Conservation (phyloP, 2,888 invertebrate genomes). For the Thysanoteuthis rhombus region DNA sequence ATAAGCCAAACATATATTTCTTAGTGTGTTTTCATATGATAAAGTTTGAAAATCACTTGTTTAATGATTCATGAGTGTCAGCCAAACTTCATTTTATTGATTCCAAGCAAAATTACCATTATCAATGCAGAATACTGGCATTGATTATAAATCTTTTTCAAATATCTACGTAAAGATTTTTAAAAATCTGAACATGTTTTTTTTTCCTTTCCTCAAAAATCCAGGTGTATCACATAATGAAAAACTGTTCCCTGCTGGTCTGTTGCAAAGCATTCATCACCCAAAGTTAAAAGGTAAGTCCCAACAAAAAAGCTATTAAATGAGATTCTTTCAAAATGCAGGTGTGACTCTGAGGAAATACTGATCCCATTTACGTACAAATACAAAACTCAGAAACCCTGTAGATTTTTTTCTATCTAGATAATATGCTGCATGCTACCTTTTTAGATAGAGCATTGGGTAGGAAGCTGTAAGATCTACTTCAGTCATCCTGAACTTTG, state of each 20-base stretch:
- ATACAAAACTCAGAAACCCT: background rate
- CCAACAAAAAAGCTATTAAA: background rate
- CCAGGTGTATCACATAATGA: background rate
- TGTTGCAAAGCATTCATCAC: background rate
- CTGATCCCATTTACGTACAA: background rate
- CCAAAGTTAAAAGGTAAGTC: slow-evolving; percentile 12
- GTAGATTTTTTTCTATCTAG: background rate
- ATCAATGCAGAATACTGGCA: background rate
- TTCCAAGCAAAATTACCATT: background rate
- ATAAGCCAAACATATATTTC: no score
- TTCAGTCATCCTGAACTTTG: no score
- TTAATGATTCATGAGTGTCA: background rate
- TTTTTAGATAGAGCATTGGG: background rate
- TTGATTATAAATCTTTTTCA: background rate
- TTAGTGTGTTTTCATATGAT: no score
- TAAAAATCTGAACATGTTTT: background rate
- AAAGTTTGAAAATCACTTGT: no score
- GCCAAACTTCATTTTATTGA: background rate
- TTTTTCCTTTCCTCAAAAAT: background rate
- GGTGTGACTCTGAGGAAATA: background rate
- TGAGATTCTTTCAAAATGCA: background rate
- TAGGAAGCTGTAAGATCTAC: background rate
- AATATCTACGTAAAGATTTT: background rate
- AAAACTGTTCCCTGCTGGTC: background rate
- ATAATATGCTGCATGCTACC: background rate